Conservation (phyloP, 2,113 vertebrate species). For the Oreochromis aureus region DNA sequence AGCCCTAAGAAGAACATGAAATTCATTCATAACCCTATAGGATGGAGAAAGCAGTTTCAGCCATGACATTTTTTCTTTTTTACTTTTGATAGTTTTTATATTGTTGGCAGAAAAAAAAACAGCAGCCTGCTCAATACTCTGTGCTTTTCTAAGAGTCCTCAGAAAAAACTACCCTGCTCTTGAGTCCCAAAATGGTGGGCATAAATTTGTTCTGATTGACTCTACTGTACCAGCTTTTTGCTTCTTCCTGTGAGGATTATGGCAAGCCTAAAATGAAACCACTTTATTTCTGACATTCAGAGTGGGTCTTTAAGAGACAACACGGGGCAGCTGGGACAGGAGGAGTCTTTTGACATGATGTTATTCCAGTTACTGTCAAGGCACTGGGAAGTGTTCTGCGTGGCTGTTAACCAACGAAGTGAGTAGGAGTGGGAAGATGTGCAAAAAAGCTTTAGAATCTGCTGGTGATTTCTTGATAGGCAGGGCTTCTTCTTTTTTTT, state of each 20-base stretch:
- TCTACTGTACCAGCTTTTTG: slow-evolving; percentile 15
- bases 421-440: background rate
- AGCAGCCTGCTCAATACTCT: slow-evolving; percentile 11
- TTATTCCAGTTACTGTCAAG: slow-evolving; percentile 20
- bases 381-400: background rate
- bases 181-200: slow-evolving; percentile 12
- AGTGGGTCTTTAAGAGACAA: slow-evolving; percentile 1
- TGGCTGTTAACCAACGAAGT: slow-evolving; percentile 4
- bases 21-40: slow-evolving; percentile 39
- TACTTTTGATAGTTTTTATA: background rate
- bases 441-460: slow-evolving; percentile 12
- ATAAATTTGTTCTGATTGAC: slow-evolving; percentile 47
- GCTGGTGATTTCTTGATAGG: background rate
- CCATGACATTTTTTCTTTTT: background rate
- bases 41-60: slow-evolving; percentile 6
- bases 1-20: slow-evolving; percentile 31
- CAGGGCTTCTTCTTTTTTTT: background rate
- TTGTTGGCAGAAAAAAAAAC: background rate
- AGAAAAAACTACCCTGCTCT: slow-evolving; percentile 34
- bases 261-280: slow-evolving; percentile 27
- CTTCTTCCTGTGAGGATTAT: slow-evolving; percentile 44
- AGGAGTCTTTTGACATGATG: background rate
- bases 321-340: background rate
- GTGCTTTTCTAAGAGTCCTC: slow-evolving; percentile 5
- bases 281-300: slow-evolving; percentile 36